Conservation (phyloP, 2,113 vertebrate genomes). For the Sylvilagus bachmani region DNA sequence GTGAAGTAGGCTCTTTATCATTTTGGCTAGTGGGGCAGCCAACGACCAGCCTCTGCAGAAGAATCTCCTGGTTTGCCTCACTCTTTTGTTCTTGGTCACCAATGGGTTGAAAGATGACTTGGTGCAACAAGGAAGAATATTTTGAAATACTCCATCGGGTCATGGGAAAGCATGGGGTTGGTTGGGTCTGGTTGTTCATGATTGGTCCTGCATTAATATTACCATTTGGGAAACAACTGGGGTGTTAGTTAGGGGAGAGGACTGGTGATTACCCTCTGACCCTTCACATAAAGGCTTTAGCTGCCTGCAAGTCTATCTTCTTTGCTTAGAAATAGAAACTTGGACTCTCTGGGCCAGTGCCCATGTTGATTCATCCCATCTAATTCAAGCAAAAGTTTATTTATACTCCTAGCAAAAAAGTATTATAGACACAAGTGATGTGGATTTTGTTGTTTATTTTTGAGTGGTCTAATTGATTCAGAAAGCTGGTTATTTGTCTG, state of each 20-base stretch:
- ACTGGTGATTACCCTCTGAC: neutral
- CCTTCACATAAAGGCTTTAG: neutral
- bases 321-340: conserved; percentile 4
- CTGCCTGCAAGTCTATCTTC: neutral
- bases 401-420: neutral
- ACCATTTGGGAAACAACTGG: neutral
- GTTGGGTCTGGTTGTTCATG: neutral
- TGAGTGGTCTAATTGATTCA: neutral
- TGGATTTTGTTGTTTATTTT: neutral
- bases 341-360: neutral
- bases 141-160: conserved; percentile 29
- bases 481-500: neutral
- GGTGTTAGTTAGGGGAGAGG: neutral
- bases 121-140: neutral
- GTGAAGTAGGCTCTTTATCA: neutral
- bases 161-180: neutral
- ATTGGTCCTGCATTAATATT: neutral
- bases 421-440: neutral
- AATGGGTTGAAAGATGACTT: neutral
- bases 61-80: neutral
- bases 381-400: neutral
- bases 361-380: neutral
- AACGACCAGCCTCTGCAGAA: neutral
- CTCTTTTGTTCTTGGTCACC: neutral
- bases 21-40: neutral